Base-by-base conservation (phyloP, 2,113 vertebrate species). In the Thomomys bottae region DNA sequence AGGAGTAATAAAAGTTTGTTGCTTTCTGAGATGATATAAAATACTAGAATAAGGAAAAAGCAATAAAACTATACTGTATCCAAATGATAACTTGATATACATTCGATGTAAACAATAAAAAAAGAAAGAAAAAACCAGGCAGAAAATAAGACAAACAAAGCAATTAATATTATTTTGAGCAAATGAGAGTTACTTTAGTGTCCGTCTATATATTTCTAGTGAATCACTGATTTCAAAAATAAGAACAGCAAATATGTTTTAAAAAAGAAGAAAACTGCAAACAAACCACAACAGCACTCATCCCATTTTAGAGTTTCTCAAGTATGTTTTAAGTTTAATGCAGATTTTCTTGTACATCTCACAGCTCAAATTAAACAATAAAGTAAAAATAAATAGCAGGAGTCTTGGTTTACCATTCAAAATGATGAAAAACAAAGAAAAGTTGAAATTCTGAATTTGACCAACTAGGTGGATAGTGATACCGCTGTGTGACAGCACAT, bases 251-350 rank as follows among this genome's bases (percentile, higher is more conserved):
- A 93, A 70, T 73, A 38, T 42, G n/a, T 5, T 59, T 70, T 34
- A 49, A 91, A 96, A 95, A 90, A 7, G 45, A 49, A 54, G 15
- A 66, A 75, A 92, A 88, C 95, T 96, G 86, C 73, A 95, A 95
- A 96, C 57, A 77, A 94, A 38, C 6, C 6, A 36, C 18, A 87
- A 80, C 9, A 79, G 81, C 93, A 30, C 5, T 93, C 57, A 94
- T 8, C 45, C 42, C n/a, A 63, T 96, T 94, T 96, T 75, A 91
- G 68, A 28, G 2, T 8, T 96, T 57, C 9, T 54, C 11, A 17
- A 11, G 21, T 73, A 8, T 77, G 9, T 66, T 72, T 61, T 4
- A 70, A 59, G 90, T 85, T 85, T 67, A 68, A 79, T 63, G 4
- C 17, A 66, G 36, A 90, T 17, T 68, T 63, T 3, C 6, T 85